Conservation (phyloP, 2,113 vertebrate genomes). For the Piaya cayana region DNA sequence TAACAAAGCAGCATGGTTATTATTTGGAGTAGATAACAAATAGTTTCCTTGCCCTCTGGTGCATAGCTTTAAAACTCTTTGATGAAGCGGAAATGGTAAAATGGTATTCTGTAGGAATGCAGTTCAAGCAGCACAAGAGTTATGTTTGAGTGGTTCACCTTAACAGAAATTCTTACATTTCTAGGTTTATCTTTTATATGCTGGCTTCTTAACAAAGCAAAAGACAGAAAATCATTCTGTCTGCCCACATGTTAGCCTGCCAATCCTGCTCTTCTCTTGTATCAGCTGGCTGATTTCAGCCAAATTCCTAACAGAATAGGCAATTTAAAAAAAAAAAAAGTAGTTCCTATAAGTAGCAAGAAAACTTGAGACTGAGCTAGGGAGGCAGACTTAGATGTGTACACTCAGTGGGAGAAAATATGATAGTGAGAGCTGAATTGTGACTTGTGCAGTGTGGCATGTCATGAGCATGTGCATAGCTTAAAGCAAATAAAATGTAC, state of each 20-base stretch:
- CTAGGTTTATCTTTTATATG: not conserved
- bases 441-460: not conserved
- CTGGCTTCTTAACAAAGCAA: not conserved
- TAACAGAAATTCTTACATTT: not conserved
- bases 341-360: not conserved
- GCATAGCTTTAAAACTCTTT: not conserved
- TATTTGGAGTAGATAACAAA: conserved; percentile 47
- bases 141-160: not conserved
- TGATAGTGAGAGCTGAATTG: not conserved
- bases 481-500: not conserved
- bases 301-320: not conserved
- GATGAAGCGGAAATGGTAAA: not conserved
- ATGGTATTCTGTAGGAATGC: not conserved
- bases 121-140: not conserved
- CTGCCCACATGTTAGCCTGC: not conserved
- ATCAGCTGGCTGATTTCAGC: not conserved
- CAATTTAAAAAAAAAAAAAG: not conserved
- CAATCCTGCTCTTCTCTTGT: not conserved
- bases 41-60: not conserved
- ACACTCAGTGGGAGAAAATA: not conserved
- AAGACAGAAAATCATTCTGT: not conserved
- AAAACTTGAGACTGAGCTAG: not conserved
- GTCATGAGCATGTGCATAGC: not conserved
- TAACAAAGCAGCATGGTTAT: conserved; percentile 32
- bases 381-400: not conserved